These are phyloP conservation scores for Charanyca ferruginea DNA, from an alignment of 2,888 invertebrate species.

Conservation along the genomic window DNA sequence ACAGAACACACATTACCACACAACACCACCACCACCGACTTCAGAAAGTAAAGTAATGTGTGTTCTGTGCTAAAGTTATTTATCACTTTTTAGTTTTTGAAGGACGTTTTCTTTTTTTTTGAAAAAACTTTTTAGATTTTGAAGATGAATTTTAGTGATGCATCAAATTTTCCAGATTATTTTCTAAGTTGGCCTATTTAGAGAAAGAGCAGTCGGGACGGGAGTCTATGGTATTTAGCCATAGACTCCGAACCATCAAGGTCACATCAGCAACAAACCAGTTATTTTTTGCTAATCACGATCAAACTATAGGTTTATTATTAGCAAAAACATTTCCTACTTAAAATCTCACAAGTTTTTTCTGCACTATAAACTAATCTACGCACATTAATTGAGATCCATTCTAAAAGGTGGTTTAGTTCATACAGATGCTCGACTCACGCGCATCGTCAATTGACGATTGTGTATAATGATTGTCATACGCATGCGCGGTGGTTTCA, in stretches of 20 bases:
- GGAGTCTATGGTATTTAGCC: too few relatives aligned
- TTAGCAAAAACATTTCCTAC: background rate
- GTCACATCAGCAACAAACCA: slow-evolving; percentile 15
- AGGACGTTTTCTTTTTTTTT: too few relatives aligned
- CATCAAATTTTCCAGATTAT: too few relatives aligned
- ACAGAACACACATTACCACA: too few relatives aligned
- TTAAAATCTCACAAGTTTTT: slow-evolving; percentile 21
- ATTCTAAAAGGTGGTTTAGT: slow-evolving; percentile 54
- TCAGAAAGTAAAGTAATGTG: too few relatives aligned
- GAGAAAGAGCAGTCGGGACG: too few relatives aligned
- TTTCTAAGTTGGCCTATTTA: background rate
- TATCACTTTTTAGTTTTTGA: too few relatives aligned
- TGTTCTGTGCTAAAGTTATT: too few relatives aligned
- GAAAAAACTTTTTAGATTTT: too few relatives aligned
- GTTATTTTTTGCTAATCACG: slow-evolving; percentile 37
- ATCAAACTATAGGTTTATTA: background rate
- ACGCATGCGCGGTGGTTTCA: slow-evolving; percentile 13
- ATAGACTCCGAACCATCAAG: slow-evolving; percentile 8
- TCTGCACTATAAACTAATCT: slow-evolving; percentile 52
- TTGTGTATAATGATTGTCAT: slow-evolving; percentile 24
- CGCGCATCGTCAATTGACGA: slow-evolving; percentile 54
- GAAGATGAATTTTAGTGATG: too few relatives aligned
- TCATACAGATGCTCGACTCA: slow-evolving; percentile 51
- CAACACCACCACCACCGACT: too few relatives aligned
- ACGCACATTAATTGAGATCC: slow-evolving; percentile 60